Evolutionary conservation across 2,888 invertebrate genomes (phyloP).

Genomic region (Sclerodermus sp.): DNA sequence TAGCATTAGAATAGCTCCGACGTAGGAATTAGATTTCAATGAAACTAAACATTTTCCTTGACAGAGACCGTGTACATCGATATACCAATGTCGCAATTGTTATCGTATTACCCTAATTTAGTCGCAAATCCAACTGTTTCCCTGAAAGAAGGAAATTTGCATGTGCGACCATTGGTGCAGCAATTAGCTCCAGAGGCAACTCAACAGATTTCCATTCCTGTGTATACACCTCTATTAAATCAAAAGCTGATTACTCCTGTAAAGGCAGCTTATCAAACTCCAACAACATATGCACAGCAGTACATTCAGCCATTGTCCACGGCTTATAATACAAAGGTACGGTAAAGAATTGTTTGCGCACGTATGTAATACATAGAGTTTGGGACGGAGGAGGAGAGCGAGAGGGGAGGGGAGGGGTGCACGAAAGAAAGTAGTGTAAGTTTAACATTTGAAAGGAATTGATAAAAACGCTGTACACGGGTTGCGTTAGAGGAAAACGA

Average conservation of each 20-base stretch:
- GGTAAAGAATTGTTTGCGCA: too few relatives aligned
- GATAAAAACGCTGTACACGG: constrained; percentile 26
- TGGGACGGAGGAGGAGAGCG: too few relatives aligned
- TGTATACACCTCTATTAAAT: constrained; percentile 36
- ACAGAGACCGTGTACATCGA: constrained; percentile 43
- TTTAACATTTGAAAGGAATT: too few relatives aligned
- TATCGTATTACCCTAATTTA: constrained; percentile 44
- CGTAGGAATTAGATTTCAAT: too few relatives aligned
- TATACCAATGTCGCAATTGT: constrained; percentile 43
- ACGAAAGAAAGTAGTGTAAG: too few relatives aligned
- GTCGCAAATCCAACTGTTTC: constrained; percentile 11
- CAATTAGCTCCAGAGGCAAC: constrained; percentile 27
- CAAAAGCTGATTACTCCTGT: constrained; percentile 29
- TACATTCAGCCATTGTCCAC: constrained; percentile 7
- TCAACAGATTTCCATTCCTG: constrained; percentile 39
- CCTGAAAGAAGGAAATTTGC: constrained; percentile 2
- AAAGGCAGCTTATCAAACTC: constrained; percentile 40
- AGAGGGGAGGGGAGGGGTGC: too few relatives aligned
- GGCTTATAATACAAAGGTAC: neutral
- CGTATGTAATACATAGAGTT: too few relatives aligned
- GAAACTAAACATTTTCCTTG: neutral
- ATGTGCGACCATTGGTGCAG: constrained; percentile 26
- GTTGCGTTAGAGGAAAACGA: constrained; percentile 27
- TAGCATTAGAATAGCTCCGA: too few relatives aligned
- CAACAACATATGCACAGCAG: constrained; percentile 21